phyloP scores from a whole-genome alignment of 2,888 invertebrate genomes.

The Ichneumon xanthorius region DNA sequence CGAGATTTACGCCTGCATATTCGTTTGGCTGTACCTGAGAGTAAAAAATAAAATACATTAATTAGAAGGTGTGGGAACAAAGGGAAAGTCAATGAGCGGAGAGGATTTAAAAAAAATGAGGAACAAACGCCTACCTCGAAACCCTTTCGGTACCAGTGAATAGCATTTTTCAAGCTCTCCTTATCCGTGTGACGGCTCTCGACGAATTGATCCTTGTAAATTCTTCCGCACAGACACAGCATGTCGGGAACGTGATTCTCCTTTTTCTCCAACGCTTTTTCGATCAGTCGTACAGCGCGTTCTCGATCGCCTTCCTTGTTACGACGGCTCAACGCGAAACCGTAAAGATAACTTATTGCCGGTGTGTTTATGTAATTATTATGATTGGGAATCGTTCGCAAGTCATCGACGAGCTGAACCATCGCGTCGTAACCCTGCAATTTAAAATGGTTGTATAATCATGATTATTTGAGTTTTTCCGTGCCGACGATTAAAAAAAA shows the following conservation, averaged over 20 bases:
- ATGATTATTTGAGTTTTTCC: neutral
- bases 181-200: conserved; percentile 96
- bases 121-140: conserved; percentile 89
- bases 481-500: neutral
- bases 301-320: conserved; percentile 98
- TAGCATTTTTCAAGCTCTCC: conserved; percentile 95
- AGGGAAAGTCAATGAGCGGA: neutral
- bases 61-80: no score
- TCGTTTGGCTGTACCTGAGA: conserved; percentile 96
- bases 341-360: conserved; percentile 96
- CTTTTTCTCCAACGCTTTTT: conserved; percentile 95
- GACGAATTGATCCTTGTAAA: conserved; percentile 98
- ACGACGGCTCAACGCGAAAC: conserved; percentile 98
- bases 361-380: conserved; percentile 95
- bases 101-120: neutral
- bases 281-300: conserved; percentile 95
- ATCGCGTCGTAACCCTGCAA: conserved; percentile 96
- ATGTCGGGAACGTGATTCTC: conserved; percentile 99
- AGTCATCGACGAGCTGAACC: conserved; percentile 97
- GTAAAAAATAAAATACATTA: neutral
- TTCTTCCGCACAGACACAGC: conserved; percentile 98
- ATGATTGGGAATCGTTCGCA: conserved; percentile 95
- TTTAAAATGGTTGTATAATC: conserved; percentile 8
- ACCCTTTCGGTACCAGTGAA: conserved; percentile 98
- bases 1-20: conserved; percentile 99